Conservation (phyloP, 2,113 vertebrate species). For the Caracal caracal region DNA sequence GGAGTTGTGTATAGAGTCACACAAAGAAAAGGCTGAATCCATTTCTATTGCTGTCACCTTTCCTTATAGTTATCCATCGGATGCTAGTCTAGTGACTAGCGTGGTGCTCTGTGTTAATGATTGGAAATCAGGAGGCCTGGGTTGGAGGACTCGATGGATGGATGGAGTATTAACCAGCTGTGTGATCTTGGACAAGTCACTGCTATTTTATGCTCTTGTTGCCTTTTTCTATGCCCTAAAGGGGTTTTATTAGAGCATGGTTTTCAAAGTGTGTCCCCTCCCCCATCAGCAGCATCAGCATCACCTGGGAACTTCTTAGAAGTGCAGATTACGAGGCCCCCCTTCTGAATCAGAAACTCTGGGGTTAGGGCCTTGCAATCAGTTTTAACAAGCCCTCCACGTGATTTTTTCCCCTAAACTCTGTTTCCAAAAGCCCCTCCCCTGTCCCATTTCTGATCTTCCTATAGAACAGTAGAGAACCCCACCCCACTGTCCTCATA, state of each 20-base stretch:
- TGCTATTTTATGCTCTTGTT: neutral
- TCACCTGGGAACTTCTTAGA: neutral
- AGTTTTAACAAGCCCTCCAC: neutral
- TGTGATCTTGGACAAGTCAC: neutral
- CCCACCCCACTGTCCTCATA: neutral
- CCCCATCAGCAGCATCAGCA: neutral
- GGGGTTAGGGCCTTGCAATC: neutral
- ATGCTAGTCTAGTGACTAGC: neutral
- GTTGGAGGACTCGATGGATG: neutral
- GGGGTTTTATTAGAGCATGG: neutral
- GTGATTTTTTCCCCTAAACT: conserved; percentile 19
- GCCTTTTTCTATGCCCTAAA: conserved; percentile 21
- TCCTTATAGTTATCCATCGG: neutral
- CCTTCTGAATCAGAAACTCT: conserved; percentile 25
- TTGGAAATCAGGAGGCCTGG: neutral
- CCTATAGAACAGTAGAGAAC: neutral
- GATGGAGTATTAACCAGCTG: neutral
- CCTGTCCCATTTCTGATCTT: conserved; percentile 52
- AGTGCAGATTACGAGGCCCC: conserved; percentile 29
- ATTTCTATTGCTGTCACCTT: conserved; percentile 1
- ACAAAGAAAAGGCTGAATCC: neutral
- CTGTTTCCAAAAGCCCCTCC: conserved; percentile 51
- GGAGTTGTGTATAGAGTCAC: neutral
- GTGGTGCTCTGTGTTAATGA: neutral
- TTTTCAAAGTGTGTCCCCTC: neutral